These are phyloP conservation scores for Notolepis coatsorum DNA, from an alignment of 2,797 vertebrate genomes.

Conservation along the genomic window DNA sequence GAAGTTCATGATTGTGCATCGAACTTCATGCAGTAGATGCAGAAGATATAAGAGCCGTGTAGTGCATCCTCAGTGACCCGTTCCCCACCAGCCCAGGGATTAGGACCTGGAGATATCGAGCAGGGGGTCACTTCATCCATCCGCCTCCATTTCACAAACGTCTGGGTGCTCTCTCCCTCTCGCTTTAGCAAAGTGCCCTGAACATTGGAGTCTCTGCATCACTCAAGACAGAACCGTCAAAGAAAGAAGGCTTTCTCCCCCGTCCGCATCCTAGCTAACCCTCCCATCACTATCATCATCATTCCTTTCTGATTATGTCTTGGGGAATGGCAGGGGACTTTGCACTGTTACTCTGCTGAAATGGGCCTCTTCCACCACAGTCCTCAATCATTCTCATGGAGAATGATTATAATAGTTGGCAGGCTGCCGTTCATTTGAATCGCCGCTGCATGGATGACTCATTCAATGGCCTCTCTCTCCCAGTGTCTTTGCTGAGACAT, in stretches of 20 bases:
- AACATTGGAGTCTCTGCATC: neutral
- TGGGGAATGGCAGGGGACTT: slow-evolving; percentile 31
- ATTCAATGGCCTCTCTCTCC: slow-evolving; percentile 4
- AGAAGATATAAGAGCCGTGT: neutral
- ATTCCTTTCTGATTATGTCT: slow-evolving; percentile 36
- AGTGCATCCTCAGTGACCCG: neutral
- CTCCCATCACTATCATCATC: slow-evolving; percentile 26
- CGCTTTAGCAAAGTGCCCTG: neutral
- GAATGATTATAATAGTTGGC: slow-evolving; percentile 18
- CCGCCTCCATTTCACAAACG: slow-evolving; percentile 1
- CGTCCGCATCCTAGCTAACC: neutral
- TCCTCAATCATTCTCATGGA: slow-evolving; percentile 3
- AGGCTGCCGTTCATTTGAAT: slow-evolving; percentile 16
- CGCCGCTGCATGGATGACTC: neutral
- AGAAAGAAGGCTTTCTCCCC: neutral
- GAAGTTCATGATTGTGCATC: slow-evolving; percentile 8
- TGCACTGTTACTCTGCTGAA: slow-evolving; percentile 13
- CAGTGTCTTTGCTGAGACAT: neutral
- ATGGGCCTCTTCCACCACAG: slow-evolving; percentile 5
- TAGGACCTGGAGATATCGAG: slow-evolving; percentile 1
- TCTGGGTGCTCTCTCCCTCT: slow-evolving; percentile 13
- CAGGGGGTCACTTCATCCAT: neutral
- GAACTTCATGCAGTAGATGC: slow-evolving; percentile 3
- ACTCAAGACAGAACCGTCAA: too few relatives aligned
- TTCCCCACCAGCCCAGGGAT: slow-evolving; percentile 9